Base-by-base conservation (phyloP, 2,888 invertebrate genomes). In the Mesorhabditis spiculigera region DNA sequence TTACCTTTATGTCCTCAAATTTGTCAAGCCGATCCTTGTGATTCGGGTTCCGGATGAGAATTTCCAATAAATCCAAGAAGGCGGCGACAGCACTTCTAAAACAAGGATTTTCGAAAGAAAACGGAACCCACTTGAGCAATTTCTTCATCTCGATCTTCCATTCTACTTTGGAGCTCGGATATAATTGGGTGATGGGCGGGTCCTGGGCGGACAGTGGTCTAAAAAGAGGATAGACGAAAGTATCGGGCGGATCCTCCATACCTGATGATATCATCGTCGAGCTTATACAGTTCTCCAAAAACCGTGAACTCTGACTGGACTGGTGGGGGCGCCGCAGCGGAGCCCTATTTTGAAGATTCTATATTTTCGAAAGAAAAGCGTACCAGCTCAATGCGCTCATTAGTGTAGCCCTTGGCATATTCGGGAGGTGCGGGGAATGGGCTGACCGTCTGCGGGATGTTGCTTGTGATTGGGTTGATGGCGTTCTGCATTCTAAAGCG, bases 1-100 rank as follows among this genome's bases (percentile, higher is more conserved):
- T 3, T 28, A 28, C 28, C 28, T 28, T 28, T 5, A 98, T 89
- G 87, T 98, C 96, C 50, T 81, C 77, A 44, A 85, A 73, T 65
- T 85, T 85, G 43, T 82, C 79, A 5, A 73, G 67, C 6, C 85
- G 73, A n/a, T 79, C 78, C 13, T 77, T 75, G 64, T 78, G 74
- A 45, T 85, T 83, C 4, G 85, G 83, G 43, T 75, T 76, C 63
- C 74, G 71, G 42, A 84, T 80, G 43, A 85, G 72, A 16, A 86
- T 76, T 66, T 85, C 81, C 8, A 85, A 44, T 44, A 86, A 73
- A 62, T 86, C 86, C 66, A 83, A 72, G 71, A 85, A 85, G 4
- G 83, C 83, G 28, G 79, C 79, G 16, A 85, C 70, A 2, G 78
- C 77, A 66, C 81, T 81, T 67, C 79, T 77, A 66, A 65, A 72